Evolutionary conservation across 2,888 invertebrate species (phyloP).

Genomic region (Cremastinae sp.): DNA sequence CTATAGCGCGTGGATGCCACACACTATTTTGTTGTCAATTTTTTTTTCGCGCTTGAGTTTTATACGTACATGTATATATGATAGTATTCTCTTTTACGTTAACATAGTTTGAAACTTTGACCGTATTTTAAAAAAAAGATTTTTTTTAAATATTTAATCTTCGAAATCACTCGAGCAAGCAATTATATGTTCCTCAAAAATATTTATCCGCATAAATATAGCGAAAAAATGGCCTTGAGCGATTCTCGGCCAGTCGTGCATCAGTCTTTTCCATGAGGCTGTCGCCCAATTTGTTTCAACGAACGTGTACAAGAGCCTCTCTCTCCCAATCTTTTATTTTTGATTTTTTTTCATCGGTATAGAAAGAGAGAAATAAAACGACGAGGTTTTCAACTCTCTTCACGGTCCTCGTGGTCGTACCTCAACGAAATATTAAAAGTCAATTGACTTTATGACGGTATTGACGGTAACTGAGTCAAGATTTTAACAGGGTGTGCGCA

Average conservation of each 20-base stretch:
- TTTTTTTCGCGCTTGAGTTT: too few relatives aligned
- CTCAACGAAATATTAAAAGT: constrained; percentile 49
- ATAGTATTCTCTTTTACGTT: too few relatives aligned
- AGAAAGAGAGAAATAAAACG: constrained; percentile 36
- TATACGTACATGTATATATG: too few relatives aligned
- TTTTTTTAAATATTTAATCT: background rate
- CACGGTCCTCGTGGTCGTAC: constrained; percentile 2
- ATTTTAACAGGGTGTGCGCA: constrained; percentile 38
- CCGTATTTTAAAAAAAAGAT: background rate
- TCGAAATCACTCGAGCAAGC: constrained; percentile 1
- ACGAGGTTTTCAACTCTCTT: constrained; percentile 15
- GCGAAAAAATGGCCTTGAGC: constrained; percentile 52
- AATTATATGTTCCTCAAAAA: constrained; percentile 20
- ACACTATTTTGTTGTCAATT: too few relatives aligned
- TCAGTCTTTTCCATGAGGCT: constrained; percentile 34
- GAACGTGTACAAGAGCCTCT: constrained; percentile 43
- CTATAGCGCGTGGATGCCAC: too few relatives aligned
- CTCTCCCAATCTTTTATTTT: too few relatives aligned
- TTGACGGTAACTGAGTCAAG: constrained; percentile 34
- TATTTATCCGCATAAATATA: background rate
- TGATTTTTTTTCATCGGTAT: constrained; percentile 39
- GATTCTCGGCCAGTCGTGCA: constrained; percentile 29
- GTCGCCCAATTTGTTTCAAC: constrained; percentile 70
- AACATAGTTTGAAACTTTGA: background rate
- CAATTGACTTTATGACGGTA: too few relatives aligned